Percentiles rank a stretch among this genome's conserved stretches.
These are phyloP conservation scores for Drosophila formosana DNA, from an alignment of 2,888 invertebrate genomes.

Conservation along the genomic window DNA sequence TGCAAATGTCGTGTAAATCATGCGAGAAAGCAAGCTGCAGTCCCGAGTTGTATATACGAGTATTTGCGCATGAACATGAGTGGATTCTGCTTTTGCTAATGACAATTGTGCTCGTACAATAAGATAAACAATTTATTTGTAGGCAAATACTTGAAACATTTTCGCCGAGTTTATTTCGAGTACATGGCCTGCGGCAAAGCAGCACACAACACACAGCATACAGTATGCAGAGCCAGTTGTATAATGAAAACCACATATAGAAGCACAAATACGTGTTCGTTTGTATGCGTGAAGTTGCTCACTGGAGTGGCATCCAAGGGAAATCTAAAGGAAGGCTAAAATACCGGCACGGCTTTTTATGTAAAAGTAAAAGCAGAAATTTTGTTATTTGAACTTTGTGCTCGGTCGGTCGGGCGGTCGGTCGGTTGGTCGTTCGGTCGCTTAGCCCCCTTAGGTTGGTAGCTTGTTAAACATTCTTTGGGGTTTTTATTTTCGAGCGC, in stretches of 20 bases:
- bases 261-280: constrained; percentile 1
- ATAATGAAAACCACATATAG: constrained; percentile 51
- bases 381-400: constrained; percentile 77
- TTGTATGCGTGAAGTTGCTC: neutral
- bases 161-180: constrained; percentile 36
- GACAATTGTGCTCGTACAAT: constrained; percentile 11
- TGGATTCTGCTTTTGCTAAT: constrained; percentile 16
- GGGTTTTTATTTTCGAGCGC: constrained; percentile 36
- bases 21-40: constrained; percentile 14
- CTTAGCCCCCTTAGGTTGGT: constrained; percentile 65
- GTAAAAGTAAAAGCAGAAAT: constrained; percentile 67
- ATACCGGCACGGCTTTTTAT: constrained; percentile 42
- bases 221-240: constrained; percentile 28
- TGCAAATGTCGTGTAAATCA: constrained; percentile 48
- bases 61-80: constrained; percentile 6
- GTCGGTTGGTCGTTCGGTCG: constrained; percentile 3
- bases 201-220: neutral
- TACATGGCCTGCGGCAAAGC: constrained; percentile 28
- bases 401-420: constrained; percentile 17
- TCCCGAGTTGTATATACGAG: neutral
- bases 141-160: constrained; percentile 39
- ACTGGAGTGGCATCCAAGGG: neutral
- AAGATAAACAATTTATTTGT: constrained; percentile 32
- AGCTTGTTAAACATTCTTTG: constrained; percentile 81
- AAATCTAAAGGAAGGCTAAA: constrained; percentile 26